phyloP scores from a whole-genome alignment of 2,797 vertebrate species.

The Brachymystax lenok region DNA sequence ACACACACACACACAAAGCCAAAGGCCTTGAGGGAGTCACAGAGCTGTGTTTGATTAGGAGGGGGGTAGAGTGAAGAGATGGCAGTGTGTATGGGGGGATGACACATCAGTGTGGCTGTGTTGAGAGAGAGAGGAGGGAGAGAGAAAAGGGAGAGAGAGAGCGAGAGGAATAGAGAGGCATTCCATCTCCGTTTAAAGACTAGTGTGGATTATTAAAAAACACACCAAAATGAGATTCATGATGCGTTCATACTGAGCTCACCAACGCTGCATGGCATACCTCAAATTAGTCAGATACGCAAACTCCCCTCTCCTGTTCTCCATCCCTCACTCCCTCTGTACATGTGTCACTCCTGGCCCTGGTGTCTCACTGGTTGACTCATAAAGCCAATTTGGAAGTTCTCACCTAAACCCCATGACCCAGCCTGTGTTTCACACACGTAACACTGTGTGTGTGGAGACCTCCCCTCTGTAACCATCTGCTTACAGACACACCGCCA shows the following conservation, averaged over 20 bases:
- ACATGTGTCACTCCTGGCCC: conserved; percentile 47
- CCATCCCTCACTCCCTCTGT: conserved; percentile 35
- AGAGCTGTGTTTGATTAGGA: conserved; percentile 34
- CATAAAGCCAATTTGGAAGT: conserved; percentile 55
- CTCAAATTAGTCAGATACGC: conserved; percentile 64
- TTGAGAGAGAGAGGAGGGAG: conserved; percentile 22
- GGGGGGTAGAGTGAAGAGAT: neutral
- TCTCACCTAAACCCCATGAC: conserved; percentile 49
- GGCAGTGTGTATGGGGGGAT: conserved; percentile 1
- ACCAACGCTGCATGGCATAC: conserved; percentile 61
- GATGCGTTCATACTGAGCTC: conserved; percentile 62
- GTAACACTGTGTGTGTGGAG: neutral
- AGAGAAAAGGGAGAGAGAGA: conserved; percentile 17
- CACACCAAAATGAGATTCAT: conserved; percentile 60
- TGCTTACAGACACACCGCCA: conserved; percentile 13
- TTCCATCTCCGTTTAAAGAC: conserved; percentile 65
- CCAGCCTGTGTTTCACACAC: conserved; percentile 25
- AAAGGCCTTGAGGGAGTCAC: conserved; percentile 36
- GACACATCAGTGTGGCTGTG: conserved; percentile 7
- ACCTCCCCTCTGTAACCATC: conserved; percentile 39
- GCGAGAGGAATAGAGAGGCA: conserved; percentile 53
- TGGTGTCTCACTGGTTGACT: conserved; percentile 57
- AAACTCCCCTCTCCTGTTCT: conserved; percentile 29
- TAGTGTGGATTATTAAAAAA: conserved; percentile 67
- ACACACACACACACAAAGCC: conserved; percentile 14